Percentiles rank a stretch among this genome's conserved stretches.
These are phyloP conservation scores for Pipa parva DNA, from an alignment of 2,113 vertebrate species.

Conservation along the genomic window DNA sequence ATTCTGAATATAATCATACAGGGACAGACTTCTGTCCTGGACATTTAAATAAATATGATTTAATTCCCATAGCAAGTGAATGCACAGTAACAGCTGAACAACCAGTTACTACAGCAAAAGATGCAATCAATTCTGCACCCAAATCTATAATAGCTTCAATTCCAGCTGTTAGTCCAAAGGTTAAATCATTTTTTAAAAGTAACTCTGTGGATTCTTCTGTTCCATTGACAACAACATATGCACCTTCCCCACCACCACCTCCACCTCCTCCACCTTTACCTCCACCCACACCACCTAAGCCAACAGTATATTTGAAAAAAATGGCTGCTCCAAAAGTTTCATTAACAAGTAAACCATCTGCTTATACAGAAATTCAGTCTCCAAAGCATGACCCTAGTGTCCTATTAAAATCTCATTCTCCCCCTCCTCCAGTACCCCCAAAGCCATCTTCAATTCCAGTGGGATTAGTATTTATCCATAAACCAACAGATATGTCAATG, in stretches of 20 bases:
- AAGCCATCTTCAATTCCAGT: slow-evolving; percentile 87
- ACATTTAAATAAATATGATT: not conserved
- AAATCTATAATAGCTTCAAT: slow-evolving; percentile 47
- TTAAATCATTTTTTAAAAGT: slow-evolving; percentile 67
- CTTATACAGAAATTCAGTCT: slow-evolving; percentile 48
- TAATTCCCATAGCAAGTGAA: not conserved
- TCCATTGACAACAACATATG: slow-evolving; percentile 47
- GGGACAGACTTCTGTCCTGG: slow-evolving; percentile 33
- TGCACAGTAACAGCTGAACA: slow-evolving; percentile 45
- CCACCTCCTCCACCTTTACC: slow-evolving; percentile 69
- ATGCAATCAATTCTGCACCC: slow-evolving; percentile 48
- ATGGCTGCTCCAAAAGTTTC: slow-evolving; percentile 62
- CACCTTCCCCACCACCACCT: slow-evolving; percentile 54
- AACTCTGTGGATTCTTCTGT: slow-evolving; percentile 64
- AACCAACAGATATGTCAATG: slow-evolving; percentile 73
- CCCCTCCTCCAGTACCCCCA: slow-evolving; percentile 89
- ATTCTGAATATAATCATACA: slow-evolving; percentile 43
- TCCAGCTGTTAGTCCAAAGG: slow-evolving; percentile 66
- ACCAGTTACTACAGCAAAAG: slow-evolving; percentile 56
- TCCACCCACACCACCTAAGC: slow-evolving; percentile 64
- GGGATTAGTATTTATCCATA: slow-evolving; percentile 85
- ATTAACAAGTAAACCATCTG: slow-evolving; percentile 41
- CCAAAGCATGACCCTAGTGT: slow-evolving; percentile 59
- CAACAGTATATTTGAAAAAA: slow-evolving; percentile 75
- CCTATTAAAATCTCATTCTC: slow-evolving; percentile 62